Evolutionary conservation across 2,888 invertebrate genomes (phyloP), one percentile per base, ranked within the genome.

Genomic region (Diploptera punctata): DNA sequence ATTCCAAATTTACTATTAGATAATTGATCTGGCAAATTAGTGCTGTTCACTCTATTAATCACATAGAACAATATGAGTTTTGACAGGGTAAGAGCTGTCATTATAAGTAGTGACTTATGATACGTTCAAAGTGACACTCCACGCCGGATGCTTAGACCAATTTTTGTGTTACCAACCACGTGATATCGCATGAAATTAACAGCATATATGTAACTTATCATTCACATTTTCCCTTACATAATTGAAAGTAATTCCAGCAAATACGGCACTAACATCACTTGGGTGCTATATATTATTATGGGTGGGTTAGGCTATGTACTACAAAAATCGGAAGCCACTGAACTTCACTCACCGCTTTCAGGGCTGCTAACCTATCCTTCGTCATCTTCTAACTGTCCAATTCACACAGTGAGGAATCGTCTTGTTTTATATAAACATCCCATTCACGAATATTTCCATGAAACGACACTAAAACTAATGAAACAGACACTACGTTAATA

Each of bases 291-390:
- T 24, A 44, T 18, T 26, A 24, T 65, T 26, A 65, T 65, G 70
- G 70, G 70, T 70, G 70, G 62, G 70, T 62, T 70, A 70, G 61
- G 52, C 70, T 52, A 24, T 43, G 44, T 29, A 61, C 19, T 26
- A 29, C 24, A 47, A 65, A 65, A 29, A 65, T 65, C 24, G 65
- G 24, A 65, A 26, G 24, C 65, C 26, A 44, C 29, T 57, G 44
- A 65, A 44, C 65, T 47, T 16, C 65, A 81, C 93, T 91, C 88
- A 94, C 94, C 91, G 95, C 95, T 88, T 94, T 94, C 82, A 96
- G 91, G 86, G 95, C 96, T 88, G 95, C 95, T 90, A 96, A 92
- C 92, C 95, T 95, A 90, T 96, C 96, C 91, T 96, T 96, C 88
- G 95, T 95, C 95, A 95, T 96, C 85, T 83, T 89, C 85, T 84